A percentile compares a stretch with the other conserved stretches of the same genome.
Evolutionary conservation across 1,140 invertebrate species (phyloP).

Genomic region (Myzus persicae): DNA sequence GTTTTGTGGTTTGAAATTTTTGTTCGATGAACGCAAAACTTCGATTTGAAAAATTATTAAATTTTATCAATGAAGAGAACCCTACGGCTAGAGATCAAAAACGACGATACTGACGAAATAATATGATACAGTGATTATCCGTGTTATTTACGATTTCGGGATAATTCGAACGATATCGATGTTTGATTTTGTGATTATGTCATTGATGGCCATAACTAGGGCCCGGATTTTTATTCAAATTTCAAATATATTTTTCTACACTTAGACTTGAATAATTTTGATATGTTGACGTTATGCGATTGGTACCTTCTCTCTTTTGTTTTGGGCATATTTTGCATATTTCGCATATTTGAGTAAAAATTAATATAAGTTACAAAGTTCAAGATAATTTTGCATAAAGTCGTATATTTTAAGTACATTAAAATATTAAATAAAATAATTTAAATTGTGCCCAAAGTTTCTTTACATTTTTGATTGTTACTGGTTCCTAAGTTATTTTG

Average conservation of each 20-base stretch:
- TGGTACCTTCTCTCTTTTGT: not conserved
- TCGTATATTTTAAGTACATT: not conserved
- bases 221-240: not conserved
- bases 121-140: too few species aligned
- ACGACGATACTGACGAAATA: too few species aligned
- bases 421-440: constrained; percentile 10
- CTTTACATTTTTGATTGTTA: not conserved
- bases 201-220: not conserved
- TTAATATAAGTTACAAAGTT: not conserved
- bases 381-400: not conserved
- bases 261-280: not conserved
- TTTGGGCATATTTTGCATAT: too few species aligned
- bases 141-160: too few species aligned
- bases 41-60: too few species aligned
- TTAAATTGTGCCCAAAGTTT: not conserved
- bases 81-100: too few species aligned
- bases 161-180: too few species aligned
- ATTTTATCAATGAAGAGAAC: too few species aligned
- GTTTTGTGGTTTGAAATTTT: too few species aligned
- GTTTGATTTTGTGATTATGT: too few species aligned
- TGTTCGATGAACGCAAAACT: too few species aligned
- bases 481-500: not conserved
- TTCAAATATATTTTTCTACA: not conserved
- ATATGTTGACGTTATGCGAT: not conserved
- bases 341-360: not conserved